Percentiles rank a stretch among this genome's conserved stretches.
phyloP scores from a whole-genome alignment of 2,888 invertebrate species.

The Hipparchia semele region DNA sequence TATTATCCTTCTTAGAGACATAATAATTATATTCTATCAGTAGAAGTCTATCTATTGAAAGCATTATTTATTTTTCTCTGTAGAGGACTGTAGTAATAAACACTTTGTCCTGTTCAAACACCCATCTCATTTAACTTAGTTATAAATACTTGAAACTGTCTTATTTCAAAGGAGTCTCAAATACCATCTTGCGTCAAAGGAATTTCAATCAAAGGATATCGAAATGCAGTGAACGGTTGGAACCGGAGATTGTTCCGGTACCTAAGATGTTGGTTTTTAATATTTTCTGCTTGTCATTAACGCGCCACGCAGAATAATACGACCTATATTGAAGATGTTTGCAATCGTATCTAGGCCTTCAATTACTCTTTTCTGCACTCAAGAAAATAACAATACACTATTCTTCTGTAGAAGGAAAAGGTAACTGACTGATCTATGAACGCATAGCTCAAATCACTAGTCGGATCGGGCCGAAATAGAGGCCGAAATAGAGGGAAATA shows the following conservation, averaged over 20 bases:
- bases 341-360: too few relatives aligned
- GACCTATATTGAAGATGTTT: too few relatives aligned
- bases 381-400: too few relatives aligned
- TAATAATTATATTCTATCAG: too few relatives aligned
- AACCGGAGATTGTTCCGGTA: not conserved
- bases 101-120: not conserved
- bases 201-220: constrained; percentile 26
- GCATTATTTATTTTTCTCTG: not conserved
- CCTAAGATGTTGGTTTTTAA: not conserved
- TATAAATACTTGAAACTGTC: constrained; percentile 8
- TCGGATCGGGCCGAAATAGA: too few relatives aligned
- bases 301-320: not conserved
- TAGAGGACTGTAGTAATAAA: not conserved
- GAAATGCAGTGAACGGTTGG: constrained; percentile 10
- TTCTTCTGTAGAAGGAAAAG: too few relatives aligned
- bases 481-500: too few relatives aligned
- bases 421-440: too few relatives aligned
- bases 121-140: constrained; percentile 4
- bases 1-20: not conserved
- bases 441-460: too few relatives aligned
- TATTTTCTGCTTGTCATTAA: not conserved
- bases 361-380: too few relatives aligned
- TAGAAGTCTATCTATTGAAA: not conserved
- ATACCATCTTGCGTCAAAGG: constrained; percentile 14
- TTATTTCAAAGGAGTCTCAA: constrained; percentile 20